Evolutionary conservation across 2,797 vertebrate genomes (phyloP).

Genomic region (Buceros bicornis): DNA sequence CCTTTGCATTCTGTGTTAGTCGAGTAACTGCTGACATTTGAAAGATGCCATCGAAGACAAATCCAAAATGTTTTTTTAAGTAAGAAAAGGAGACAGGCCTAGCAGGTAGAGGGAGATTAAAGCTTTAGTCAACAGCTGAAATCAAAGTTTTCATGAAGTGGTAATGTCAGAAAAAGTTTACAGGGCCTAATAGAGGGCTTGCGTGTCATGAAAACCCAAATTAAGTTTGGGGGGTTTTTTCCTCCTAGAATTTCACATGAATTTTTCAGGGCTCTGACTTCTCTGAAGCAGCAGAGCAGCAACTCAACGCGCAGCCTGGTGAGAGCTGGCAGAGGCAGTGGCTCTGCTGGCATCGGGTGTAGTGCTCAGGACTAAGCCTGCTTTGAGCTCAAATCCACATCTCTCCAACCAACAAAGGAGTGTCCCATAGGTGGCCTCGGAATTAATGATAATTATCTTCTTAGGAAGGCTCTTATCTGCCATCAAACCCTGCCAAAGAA

Average conservation of each 20-base stretch:
- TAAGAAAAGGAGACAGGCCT: conserved; percentile 50
- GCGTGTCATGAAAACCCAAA: conserved; percentile 38
- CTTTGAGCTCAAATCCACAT: neutral
- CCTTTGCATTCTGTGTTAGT: conserved; percentile 42
- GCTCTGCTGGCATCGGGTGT: neutral
- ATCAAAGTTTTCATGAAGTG: conserved; percentile 68
- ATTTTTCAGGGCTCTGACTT: conserved; percentile 37
- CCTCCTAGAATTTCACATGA: neutral
- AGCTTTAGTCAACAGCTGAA: conserved; percentile 56
- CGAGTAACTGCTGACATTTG: conserved; percentile 68
- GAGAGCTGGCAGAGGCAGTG: neutral
- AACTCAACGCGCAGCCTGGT: rapidly evolving
- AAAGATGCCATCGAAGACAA: conserved; percentile 63
- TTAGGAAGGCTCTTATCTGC: neutral
- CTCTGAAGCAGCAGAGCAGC: neutral
- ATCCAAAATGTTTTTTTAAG: conserved; percentile 50
- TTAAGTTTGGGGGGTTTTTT: neutral
- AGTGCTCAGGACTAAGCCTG: rapidly evolving
- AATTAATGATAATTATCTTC: neutral
- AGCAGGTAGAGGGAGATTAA: conserved; percentile 48
- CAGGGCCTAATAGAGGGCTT: conserved; percentile 51
- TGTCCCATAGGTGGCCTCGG: neutral
- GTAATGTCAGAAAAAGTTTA: conserved; percentile 67
- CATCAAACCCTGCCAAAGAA: neutral
- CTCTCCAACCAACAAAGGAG: neutral